Evolutionary conservation across 2,888 invertebrate genomes (phyloP), one percentile per base, ranked within the genome.

Genomic region (Monochamus alternatus): DNA sequence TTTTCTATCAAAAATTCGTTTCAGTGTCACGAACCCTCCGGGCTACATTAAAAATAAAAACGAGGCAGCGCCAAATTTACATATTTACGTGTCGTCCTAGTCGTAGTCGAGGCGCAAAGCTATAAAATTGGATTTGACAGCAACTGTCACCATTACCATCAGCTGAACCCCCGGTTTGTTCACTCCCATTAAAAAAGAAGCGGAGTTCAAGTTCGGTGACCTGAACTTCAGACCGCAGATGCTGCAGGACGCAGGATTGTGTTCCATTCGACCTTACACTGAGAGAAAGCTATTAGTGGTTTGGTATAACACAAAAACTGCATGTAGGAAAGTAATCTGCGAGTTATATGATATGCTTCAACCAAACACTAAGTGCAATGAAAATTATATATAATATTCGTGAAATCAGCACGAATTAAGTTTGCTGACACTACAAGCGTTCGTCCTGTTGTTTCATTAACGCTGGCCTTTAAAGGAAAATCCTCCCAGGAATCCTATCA

Each of bases 81-180:
- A 55, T 55, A 55, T 14, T 55, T 55, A n/a, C n/a, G n/a, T 10
- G 7, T 9, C 14, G 55, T 55, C 55, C 51, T n/a, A 10, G 8
- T 55, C 22, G 4, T 55, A 55, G 55, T n/a, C 55, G 14, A n/a
- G 14, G 55, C 55, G 55, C 14, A 55, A n/a, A n/a, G 51, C 51
- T 22, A 63, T 63, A 63, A 44, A 63, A 63, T 63, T 44, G 43
- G 44, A 63, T 63, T 63, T 63, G 63, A 63, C 63, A 63, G 22
- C 14, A 44, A 22, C 63, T 63, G 63, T 63, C 63, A 63, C 7
- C 44, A 43, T 22, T 31, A 31, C 12, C 60, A 32, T 62, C 60
- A 22, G 44, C 44, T 44, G 5, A 63, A 44, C n/a, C 30, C 44
- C 63, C n/a, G 63, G 14, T 44, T 14, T 38, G 38, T 38, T n/a